Conservation (phyloP, 30 jellyfish, hydroid and myxozoan genomes). For the Chironex yamaguchii region DNA sequence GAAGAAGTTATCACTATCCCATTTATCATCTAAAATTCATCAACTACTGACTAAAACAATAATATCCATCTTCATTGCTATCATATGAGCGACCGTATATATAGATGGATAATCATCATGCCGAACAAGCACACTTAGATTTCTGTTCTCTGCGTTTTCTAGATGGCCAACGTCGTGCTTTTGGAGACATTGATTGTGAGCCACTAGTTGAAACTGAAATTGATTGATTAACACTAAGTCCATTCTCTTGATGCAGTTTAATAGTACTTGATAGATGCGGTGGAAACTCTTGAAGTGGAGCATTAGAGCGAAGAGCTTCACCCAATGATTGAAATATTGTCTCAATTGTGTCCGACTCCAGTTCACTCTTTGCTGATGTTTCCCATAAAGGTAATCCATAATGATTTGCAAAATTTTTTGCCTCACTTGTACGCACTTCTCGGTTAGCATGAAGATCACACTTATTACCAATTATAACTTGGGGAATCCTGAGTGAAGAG, state of each 20-base stretch:
- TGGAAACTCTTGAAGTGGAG: slow-evolving; percentile 80
- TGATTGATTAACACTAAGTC: slow-evolving; percentile 72
- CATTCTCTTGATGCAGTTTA: slow-evolving; percentile 45
- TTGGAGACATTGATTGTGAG: too few relatives aligned
- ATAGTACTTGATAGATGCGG: slow-evolving; percentile 78
- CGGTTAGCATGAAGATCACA: slow-evolving; percentile 97
- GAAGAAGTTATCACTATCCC: too few relatives aligned
- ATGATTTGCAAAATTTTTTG: slow-evolving; percentile 71
- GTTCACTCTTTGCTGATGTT: slow-evolving; percentile 92
- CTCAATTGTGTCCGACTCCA: slow-evolving; percentile 86
- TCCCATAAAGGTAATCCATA: slow-evolving; percentile 91
- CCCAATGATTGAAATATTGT: slow-evolving; percentile 82
- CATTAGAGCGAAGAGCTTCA: slow-evolving; percentile 74
- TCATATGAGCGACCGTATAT: too few relatives aligned
- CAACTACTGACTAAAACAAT: too few relatives aligned
- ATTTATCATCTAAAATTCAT: too few relatives aligned
- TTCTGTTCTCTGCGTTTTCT: too few relatives aligned
- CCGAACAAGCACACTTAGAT: too few relatives aligned
- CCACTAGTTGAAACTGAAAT: slow-evolving; percentile 57
- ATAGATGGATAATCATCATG: too few relatives aligned
- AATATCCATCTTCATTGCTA: too few relatives aligned
- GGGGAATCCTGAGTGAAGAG: slow-evolving; percentile 67
- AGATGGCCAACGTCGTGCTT: too few relatives aligned
- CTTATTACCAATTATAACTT: slow-evolving; percentile 83
- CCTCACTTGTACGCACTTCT: slow-evolving; percentile 84